Base-by-base conservation (phyloP, 2,797 vertebrate genomes). In the Microhierax caerulescens region DNA sequence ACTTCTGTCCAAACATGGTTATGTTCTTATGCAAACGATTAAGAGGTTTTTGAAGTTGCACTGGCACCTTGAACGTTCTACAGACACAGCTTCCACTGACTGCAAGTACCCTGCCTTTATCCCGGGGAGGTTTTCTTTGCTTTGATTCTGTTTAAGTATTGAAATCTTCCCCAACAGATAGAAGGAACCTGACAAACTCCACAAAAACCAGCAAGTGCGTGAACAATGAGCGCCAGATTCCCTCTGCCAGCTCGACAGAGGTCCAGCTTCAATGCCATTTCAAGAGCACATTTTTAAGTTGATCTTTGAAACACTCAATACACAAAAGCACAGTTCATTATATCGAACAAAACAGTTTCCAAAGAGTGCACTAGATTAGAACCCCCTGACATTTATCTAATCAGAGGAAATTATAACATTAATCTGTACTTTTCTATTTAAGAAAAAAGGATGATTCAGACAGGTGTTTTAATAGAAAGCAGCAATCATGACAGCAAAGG, bases 341-440 rank as follows among this genome's bases (percentile, higher is more conserved):
- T 54, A 59, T 6, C 51, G 57, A 86, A 61, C 51, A 61, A 28
- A 87, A 39, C 67, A 24, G 73, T 3, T 84, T 74, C 88, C 51
- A 10, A 8, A 54, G 45, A 43, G 57, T 4, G 20, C 13, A 27
- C 63, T 43, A 67, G 78, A 77, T 63, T 64, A 96, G 86, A 96
- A 39, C 60, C 85, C 82, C 53, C 85, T 72, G 84, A 72, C 64
- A 73, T 86, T 97, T 82, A 59, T 63, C 96, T 88, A 59, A 92
- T 90, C 92, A 83, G 81, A 75, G 85, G 85, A 69, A 95, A 94
- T 92, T 57, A 74, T 34, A 83, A 73, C 70, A n/a, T 65, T 80
- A 82, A 75, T 79, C 74, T 75, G 53, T 34, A 23, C 82, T 86
- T 61, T 82, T 53, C 92, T 47, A 2, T 37, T 69, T 57, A 81